Evolutionary conservation across 2,888 invertebrate genomes (phyloP).

Genomic region (Pheosia gnoma): DNA sequence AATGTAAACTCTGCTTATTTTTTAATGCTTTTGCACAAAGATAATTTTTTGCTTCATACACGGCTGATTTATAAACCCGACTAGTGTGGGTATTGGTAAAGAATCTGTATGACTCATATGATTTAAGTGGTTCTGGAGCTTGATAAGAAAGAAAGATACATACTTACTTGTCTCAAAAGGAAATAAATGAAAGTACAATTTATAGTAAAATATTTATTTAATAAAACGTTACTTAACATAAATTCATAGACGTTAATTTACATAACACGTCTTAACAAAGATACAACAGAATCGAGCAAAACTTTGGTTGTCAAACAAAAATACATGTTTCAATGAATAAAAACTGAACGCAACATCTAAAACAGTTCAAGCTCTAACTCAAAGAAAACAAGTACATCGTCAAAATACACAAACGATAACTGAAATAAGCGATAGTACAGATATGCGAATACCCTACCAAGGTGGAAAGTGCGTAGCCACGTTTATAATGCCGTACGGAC

Average conservation of each 20-base stretch:
- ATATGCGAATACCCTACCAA: slow-evolving; percentile 41
- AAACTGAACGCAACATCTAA: slow-evolving; percentile 23
- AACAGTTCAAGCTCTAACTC: slow-evolving; percentile 14
- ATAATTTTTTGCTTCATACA: no score
- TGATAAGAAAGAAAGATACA: no score
- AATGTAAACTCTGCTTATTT: no score
- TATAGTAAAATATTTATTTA: slow-evolving; percentile 46
- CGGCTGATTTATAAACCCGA: no score
- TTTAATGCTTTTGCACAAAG: no score
- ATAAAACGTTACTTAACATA: slow-evolving; percentile 53
- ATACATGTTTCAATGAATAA: slow-evolving; percentile 30
- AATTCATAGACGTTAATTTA: slow-evolving; percentile 38
- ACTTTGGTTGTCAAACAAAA: slow-evolving; percentile 68
- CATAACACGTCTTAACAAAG: slow-evolving; percentile 47
- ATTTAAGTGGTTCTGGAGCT: no score
- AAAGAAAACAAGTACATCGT: slow-evolving; percentile 23
- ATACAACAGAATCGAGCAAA: slow-evolving; percentile 59
- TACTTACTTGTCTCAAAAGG: no score
- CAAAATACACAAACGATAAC: slow-evolving; percentile 52
- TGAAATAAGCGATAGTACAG: slow-evolving; percentile 62
- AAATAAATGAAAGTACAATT: slow-evolving; percentile 16
- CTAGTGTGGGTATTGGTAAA: no score
- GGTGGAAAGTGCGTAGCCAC: slow-evolving; percentile 23
- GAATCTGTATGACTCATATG: no score
- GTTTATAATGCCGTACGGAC: not conserved